Evolutionary conservation across 2,888 invertebrate species (phyloP).

Genomic region (Crocallis elinguaria): DNA sequence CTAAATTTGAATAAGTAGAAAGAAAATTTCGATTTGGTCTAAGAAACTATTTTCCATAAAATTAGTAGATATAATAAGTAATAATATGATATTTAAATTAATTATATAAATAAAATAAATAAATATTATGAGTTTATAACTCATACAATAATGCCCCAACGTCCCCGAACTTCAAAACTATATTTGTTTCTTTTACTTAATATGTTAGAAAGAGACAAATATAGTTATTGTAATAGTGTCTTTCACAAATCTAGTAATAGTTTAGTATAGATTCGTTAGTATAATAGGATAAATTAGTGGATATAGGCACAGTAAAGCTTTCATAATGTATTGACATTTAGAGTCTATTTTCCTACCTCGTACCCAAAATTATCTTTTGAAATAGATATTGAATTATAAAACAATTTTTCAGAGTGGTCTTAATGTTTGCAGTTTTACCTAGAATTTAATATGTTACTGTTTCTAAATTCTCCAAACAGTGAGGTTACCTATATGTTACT

Average conservation of each 20-base stretch:
- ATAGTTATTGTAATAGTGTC: conserved; percentile 14
- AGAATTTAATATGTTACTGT: too few relatives aligned
- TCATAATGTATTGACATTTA: too few relatives aligned
- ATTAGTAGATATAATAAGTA: too few relatives aligned
- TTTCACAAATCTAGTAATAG: conserved; percentile 9
- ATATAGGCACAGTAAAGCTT: conserved; percentile 2
- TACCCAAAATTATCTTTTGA: too few relatives aligned
- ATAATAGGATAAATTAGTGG: background rate
- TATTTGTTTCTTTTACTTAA: conserved; percentile 7
- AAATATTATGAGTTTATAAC: background rate
- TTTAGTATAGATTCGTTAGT: background rate
- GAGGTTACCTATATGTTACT: too few relatives aligned
- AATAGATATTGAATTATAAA: too few relatives aligned
- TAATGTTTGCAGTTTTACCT: too few relatives aligned
- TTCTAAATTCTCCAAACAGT: too few relatives aligned
- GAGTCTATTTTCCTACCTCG: too few relatives aligned
- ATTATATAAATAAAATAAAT: background rate
- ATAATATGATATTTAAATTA: too few relatives aligned
- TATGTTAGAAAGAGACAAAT: conserved; percentile 4
- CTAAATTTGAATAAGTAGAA: too few relatives aligned
- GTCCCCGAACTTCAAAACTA: conserved; percentile 2
- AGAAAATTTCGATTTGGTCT: background rate
- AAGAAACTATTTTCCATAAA: background rate
- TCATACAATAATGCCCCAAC: conserved; percentile 12
- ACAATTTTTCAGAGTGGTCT: too few relatives aligned